Percentiles rank a stretch among this genome's conserved stretches.
Evolutionary conservation across 2,888 invertebrate species (phyloP).

Genomic region (Noctua janthina): DNA sequence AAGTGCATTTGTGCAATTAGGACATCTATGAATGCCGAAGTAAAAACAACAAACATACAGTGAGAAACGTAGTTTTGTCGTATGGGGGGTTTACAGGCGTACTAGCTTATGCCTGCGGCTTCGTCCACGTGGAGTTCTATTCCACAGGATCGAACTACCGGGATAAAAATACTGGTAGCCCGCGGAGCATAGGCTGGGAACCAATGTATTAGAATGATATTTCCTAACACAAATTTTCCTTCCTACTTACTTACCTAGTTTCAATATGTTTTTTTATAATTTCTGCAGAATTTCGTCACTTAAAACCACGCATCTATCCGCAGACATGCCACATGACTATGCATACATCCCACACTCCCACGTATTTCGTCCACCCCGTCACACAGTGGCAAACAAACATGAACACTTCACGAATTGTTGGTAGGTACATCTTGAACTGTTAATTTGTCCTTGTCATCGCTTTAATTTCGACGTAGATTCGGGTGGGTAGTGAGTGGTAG

Average conservation of each 20-base stretch:
- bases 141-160: too few species aligned
- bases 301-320: not conserved
- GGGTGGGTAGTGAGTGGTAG: constrained; percentile 43
- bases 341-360: not conserved
- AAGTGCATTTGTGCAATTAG: too few species aligned
- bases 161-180: too few species aligned
- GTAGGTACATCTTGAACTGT: constrained; percentile 63
- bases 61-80: too few species aligned
- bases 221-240: not conserved
- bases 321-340: not conserved
- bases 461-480: constrained; percentile 63
- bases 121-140: too few species aligned
- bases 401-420: constrained; percentile 43
- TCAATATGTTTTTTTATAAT: not conserved
- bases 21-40: too few species aligned
- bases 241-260: not conserved
- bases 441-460: constrained; percentile 70
- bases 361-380: constrained; percentile 23
- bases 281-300: not conserved
- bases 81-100: too few species aligned
- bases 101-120: too few species aligned
- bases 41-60: too few species aligned
- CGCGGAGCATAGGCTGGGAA: too few species aligned
- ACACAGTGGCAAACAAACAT: constrained; percentile 24
- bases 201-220: too few species aligned